Base-by-base conservation (phyloP, 2,888 invertebrate species). In the Pristionchus entomophagus region DNA sequence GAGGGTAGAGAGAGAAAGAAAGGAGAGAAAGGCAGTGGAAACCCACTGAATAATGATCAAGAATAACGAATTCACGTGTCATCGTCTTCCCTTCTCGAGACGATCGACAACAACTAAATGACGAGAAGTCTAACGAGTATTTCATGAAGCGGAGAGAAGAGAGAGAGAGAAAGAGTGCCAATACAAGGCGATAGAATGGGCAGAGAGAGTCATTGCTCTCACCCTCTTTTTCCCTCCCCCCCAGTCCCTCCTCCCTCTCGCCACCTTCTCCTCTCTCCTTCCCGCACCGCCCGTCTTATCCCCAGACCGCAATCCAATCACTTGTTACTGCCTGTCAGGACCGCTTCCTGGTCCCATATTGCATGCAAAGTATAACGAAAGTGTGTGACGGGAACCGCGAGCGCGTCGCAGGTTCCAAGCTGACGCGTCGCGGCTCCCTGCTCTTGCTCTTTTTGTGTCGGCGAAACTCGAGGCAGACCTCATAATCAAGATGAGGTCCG, bases 141-240 rank as follows among this genome's bases (percentile, higher is more conserved):
- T 80, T 51, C 35, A 65, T 51, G 51, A 80, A 80, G 78, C 51
- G 35, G 5, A 32, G 49, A 80, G 51, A 51, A 49, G 78, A 78
- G 51, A 80, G 32, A 45, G 32, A 51, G 32, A 22, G 32, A 51
- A 19, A 22, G 78, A 80, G 49, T 51, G 51, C 78, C 73, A 73
- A 73, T 73, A 73, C 73, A 73, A 73, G 73, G 73, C 73, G 73
- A 73, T 73, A 73, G 73, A 73, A 73, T 38, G 73, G 73, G 51
- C 29, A 51, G 78, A 26, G 38, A 19, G 78, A 80, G 78, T 29
- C 45, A 77, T 77, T 77, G 41, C 41, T 41, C 29, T 35, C 77
- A 26, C 49, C 45, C 78, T 51, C 78, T 49, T 41, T 35, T 51
- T 26, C 78, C 41, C 51, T n/a, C 78, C 22, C 78, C 51, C 51